These are phyloP conservation scores for Argyrosomus regius DNA, from an alignment of 2,797 vertebrate species.

Conservation along the genomic window DNA sequence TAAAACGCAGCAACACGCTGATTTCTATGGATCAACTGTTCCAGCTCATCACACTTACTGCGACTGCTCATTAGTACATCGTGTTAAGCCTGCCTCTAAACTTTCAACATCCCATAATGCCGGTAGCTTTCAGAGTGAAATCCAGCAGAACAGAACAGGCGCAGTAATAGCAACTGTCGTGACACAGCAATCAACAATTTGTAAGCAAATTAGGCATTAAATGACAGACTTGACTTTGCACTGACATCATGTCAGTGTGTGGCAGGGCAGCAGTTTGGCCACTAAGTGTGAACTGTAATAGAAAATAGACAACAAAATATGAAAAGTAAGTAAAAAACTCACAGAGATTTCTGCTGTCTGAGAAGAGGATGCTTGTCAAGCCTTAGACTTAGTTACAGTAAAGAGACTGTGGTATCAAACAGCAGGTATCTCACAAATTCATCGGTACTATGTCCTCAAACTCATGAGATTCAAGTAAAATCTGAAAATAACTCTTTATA, in stretches of 20 bases:
- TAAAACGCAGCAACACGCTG: constrained; percentile 30
- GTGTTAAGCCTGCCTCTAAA: constrained; percentile 47
- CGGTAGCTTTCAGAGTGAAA: constrained; percentile 38
- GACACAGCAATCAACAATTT: constrained; percentile 53
- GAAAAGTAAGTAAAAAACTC: neutral
- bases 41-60: constrained; percentile 56
- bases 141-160: constrained; percentile 31
- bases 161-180: constrained; percentile 26
- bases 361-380: neutral
- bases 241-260: constrained; percentile 7
- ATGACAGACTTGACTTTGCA: constrained; percentile 25
- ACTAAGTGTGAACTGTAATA: constrained; percentile 3
- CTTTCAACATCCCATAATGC: constrained; percentile 41
- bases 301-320: constrained; percentile 1
- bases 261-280: neutral
- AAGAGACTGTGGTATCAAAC: neutral
- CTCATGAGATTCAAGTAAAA: neutral
- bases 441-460: neutral
- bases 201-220: constrained; percentile 51
- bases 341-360: neutral
- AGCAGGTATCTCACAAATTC: neutral
- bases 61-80: constrained; percentile 52
- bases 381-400: neutral
- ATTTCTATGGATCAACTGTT: constrained; percentile 53
- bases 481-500: neutral